These are phyloP conservation scores for Myrmecobius fasciatus DNA, from an alignment of 2,113 vertebrate species.

Conservation along the genomic window DNA sequence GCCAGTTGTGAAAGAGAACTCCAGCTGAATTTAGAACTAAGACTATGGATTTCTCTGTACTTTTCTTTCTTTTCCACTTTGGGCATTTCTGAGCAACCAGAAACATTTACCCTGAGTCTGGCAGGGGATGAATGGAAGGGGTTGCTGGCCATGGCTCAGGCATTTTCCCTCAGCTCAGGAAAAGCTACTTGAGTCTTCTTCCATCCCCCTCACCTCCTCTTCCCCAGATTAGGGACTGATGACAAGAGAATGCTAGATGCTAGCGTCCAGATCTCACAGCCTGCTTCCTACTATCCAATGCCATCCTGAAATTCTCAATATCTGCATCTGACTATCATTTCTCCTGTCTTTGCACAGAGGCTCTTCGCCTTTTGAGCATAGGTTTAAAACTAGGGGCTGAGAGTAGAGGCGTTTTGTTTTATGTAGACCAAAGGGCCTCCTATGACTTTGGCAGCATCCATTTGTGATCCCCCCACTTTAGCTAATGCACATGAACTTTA, in stretches of 20 bases:
- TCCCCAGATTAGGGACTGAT: background rate
- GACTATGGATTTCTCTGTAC: background rate
- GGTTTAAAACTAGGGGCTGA: background rate
- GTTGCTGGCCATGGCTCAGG: background rate
- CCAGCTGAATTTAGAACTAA: background rate
- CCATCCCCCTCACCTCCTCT: background rate
- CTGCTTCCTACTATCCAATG: background rate
- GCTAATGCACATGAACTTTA: background rate
- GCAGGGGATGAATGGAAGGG: background rate
- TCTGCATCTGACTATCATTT: background rate
- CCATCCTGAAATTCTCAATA: background rate
- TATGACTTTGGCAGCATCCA: background rate
- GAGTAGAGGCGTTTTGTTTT: background rate
- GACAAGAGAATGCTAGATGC: background rate
- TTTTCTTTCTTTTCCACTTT: background rate
- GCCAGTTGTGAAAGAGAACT: background rate
- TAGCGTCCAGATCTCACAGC: background rate
- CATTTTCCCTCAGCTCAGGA: background rate
- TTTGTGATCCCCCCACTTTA: background rate
- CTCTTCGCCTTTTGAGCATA: background rate
- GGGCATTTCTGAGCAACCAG: background rate
- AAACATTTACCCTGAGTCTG: background rate
- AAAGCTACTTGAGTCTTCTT: background rate
- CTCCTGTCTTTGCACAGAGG: background rate
- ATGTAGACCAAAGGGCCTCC: background rate